These are phyloP conservation scores for Lasioglossum figueresi DNA, from an alignment of 2,888 invertebrate genomes.

Conservation along the genomic window DNA sequence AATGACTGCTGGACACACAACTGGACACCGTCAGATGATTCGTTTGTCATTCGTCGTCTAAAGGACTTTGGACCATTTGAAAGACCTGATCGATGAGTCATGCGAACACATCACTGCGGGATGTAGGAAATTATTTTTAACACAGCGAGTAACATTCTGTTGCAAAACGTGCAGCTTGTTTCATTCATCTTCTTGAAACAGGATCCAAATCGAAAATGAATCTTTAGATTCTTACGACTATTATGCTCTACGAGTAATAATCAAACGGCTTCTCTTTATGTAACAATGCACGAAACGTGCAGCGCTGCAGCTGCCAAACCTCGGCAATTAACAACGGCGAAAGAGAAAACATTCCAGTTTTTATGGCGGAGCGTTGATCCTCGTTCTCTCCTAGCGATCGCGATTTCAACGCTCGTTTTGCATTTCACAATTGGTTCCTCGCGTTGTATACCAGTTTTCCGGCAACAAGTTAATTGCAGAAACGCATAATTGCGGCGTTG, in stretches of 20 bases:
- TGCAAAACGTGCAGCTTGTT: not conserved
- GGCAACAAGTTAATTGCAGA: slow-evolving; percentile 19
- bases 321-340: not conserved
- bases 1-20: not conserved
- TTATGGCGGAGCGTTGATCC: not conserved
- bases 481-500: slow-evolving; percentile 4
- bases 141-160: not conserved
- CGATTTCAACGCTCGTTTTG: slow-evolving; percentile 1
- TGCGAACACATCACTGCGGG: not conserved
- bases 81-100: slow-evolving; percentile 14
- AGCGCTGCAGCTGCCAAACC: not conserved
- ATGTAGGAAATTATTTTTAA: slow-evolving; percentile 6
- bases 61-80: slow-evolving; percentile 16
- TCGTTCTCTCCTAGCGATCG: not conserved
- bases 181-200: not conserved
- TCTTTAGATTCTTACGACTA: too few relatives aligned
- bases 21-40: slow-evolving; percentile 4
- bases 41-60: not conserved
- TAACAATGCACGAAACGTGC: not conserved
- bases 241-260: too few relatives aligned
- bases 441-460: not conserved
- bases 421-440: slow-evolving; percentile 11
- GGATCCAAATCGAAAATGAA: too few relatives aligned
- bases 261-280: not conserved
- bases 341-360: not conserved